Percentiles rank a stretch among this genome's conserved stretches.
Evolutionary conservation across 2,797 vertebrate species (phyloP).

Genomic region (Tamandua tetradactyla): DNA sequence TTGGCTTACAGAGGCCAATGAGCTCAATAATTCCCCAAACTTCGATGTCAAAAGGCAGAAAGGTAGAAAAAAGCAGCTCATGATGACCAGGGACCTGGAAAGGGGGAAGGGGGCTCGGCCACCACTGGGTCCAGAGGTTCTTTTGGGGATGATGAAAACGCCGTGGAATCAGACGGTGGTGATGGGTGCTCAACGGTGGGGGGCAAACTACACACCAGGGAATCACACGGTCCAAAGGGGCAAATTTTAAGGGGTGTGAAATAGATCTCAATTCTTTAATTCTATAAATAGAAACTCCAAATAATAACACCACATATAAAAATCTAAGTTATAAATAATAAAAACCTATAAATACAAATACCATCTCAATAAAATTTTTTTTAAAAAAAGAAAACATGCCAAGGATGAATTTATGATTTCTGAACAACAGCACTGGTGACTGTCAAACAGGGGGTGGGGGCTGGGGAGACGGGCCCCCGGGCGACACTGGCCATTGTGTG

Average conservation of each 20-base stretch:
- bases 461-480: background rate
- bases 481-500: no score
- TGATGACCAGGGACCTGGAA: background rate
- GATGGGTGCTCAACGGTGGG: background rate
- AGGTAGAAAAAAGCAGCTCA: background rate
- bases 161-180: background rate
- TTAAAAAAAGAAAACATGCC: background rate
- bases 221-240: background rate
- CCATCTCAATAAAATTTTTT: background rate
- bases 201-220: background rate
- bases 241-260: background rate
- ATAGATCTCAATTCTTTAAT: no score
- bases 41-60: background rate
- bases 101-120: background rate
- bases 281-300: no score
- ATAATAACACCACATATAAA: no score
- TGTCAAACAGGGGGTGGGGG: no score
- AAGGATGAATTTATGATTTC: no score
- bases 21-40: background rate
- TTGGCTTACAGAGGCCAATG: background rate
- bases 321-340: no score
- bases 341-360: background rate
- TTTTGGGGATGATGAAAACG: background rate
- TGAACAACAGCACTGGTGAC: background rate
- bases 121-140: background rate